Base-by-base conservation (phyloP, 2,797 vertebrate genomes). In the Pseudomugil gertrudae region DNA sequence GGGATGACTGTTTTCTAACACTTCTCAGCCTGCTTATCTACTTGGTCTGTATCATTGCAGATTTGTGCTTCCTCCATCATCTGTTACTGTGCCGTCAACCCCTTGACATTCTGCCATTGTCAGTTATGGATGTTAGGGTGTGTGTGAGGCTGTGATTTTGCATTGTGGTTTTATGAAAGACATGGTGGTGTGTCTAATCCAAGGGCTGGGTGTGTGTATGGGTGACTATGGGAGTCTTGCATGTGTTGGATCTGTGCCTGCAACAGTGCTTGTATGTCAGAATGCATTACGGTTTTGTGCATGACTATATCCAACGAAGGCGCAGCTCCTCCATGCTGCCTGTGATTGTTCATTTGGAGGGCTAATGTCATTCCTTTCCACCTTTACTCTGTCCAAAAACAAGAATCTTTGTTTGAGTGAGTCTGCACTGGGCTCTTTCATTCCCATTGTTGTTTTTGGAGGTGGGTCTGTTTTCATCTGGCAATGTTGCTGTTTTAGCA, bases 1-100 rank as follows among this genome's bases (percentile, higher is more conserved):
- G 94, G 92, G 92, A 96, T 96, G 95, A 89, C 86, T 89, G 83
- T 88, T 86, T 89, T 90, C 84, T 94, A 94, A 94, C 91, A 72
- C 72, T 72, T 83, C 83, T 91, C 82, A 76, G 76, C 80, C 85
- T 78, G 81, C 85, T 84, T 92, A 90, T 92, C 92, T 85, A 87
- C 80, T 94, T 86, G 95, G 95, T 96, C 91, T 95, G 95, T 96
- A 96, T 92, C 57, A 66, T 78, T 53, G 73, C 78, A 65, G 72
- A 86, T 73, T 74, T 66, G 38, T 83, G 61, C 78, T 88, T 80
- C 83, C 72, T 78, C 74, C 69, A 73, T 54, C 77, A 79, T 87
- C 83, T 81, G 73, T 85, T 79, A 74, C 69, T 72, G 72, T 86
- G 78, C 63, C 19, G 43, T 88, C 76, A 86, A 63, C 76, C 60